phyloP scores from a whole-genome alignment of 2,113 vertebrate genomes.

The Dipodomys stephensi region DNA sequence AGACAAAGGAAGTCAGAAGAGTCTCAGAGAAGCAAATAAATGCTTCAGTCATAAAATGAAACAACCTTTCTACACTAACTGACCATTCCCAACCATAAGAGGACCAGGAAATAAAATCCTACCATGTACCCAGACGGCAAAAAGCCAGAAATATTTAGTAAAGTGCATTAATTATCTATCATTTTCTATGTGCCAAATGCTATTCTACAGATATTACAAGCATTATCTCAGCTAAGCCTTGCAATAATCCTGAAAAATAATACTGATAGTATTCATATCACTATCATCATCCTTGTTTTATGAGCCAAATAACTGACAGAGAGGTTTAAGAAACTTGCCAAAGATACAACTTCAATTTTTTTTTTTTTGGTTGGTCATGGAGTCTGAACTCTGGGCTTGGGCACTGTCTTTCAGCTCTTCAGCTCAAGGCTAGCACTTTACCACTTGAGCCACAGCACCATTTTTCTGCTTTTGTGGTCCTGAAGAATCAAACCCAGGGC shows the following conservation, averaged over 20 bases:
- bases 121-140: background rate
- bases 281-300: background rate
- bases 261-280: background rate
- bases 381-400: too few relatives aligned
- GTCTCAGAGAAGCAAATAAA: conserved; percentile 14
- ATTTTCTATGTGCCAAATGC: background rate
- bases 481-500: too few relatives aligned
- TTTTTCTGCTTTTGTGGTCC: too few relatives aligned
- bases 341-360: too few relatives aligned
- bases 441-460: too few relatives aligned
- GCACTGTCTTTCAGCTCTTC: too few relatives aligned
- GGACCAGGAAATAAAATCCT: conserved; percentile 45
- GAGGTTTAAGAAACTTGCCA: background rate
- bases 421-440: too few relatives aligned
- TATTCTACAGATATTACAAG: background rate
- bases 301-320: background rate
- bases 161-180: background rate
- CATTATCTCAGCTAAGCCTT: background rate
- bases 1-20: background rate
- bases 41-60: background rate
- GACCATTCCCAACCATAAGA: background rate
- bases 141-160: conserved; percentile 12
- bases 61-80: conserved; percentile 29
- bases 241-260: background rate
- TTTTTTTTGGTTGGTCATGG: too few relatives aligned